phyloP scores from a whole-genome alignment of 2,113 vertebrate species.

The Cryptomyrus ogoouensis region DNA sequence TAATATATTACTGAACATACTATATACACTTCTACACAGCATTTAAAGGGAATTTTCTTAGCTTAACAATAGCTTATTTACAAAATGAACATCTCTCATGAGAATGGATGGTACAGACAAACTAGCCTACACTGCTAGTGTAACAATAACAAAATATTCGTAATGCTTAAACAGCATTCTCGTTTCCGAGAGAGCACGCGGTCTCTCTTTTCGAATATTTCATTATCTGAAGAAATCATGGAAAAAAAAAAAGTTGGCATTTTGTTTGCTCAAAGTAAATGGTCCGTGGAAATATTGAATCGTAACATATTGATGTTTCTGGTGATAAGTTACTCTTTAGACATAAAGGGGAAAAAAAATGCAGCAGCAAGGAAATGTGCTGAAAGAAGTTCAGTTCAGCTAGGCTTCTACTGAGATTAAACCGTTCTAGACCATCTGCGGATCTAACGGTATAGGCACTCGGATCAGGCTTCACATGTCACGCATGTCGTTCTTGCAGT shows the following conservation, averaged over 20 bases:
- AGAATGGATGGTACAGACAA: slow-evolving; percentile 55
- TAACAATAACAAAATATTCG: slow-evolving; percentile 30
- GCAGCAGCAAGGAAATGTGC: slow-evolving; percentile 7
- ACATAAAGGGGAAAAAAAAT: neutral
- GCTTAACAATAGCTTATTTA: slow-evolving; percentile 59
- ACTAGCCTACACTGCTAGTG: slow-evolving; percentile 47
- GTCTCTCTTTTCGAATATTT: slow-evolving; percentile 9
- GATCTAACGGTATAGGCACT: neutral
- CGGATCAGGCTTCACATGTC: neutral
- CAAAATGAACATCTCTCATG: slow-evolving; percentile 56
- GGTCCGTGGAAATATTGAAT: neutral
- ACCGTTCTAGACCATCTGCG: neutral
- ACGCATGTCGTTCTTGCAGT: neutral
- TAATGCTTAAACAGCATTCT: slow-evolving; percentile 43
- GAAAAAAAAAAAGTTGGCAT: neutral
- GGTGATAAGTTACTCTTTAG: neutral
- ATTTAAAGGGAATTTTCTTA: slow-evolving; percentile 72
- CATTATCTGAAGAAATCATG: neutral
- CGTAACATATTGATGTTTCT: neutral
- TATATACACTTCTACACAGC: slow-evolving; percentile 75
- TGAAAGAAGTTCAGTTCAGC: neutral
- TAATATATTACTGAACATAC: slow-evolving; percentile 86
- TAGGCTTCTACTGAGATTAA: neutral
- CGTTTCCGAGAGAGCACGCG: slow-evolving; percentile 34
- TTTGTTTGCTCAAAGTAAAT: neutral